These are phyloP conservation scores for Pangasius mekongensis DNA, from an alignment of 2,797 vertebrate species.

Conservation along the genomic window DNA sequence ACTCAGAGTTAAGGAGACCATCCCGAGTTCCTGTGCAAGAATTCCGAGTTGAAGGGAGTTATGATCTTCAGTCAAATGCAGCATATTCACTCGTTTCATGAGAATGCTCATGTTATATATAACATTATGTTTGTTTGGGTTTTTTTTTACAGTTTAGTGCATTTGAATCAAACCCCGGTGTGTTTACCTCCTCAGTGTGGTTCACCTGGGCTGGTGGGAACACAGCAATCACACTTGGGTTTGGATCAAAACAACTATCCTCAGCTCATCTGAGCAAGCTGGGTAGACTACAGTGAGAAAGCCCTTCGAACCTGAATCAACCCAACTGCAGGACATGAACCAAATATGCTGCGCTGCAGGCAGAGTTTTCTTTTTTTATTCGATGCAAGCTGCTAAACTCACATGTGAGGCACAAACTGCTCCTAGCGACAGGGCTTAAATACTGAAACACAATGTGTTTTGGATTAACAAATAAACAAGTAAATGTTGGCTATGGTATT, in stretches of 20 bases:
- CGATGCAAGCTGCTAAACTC: slow-evolving; percentile 1
- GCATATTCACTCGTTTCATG: neutral
- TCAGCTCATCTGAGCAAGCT: no score
- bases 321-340: neutral
- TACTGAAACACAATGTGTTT: neutral
- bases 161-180: neutral
- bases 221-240: neutral
- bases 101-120: neutral
- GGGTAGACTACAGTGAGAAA: neutral
- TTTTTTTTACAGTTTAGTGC: no score
- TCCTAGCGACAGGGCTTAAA: neutral
- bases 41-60: neutral
- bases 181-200: neutral
- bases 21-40: neutral
- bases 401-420: neutral
- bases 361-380: neutral
- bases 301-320: neutral
- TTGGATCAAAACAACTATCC: neutral
- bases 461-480: neutral
- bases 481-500: neutral
- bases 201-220: neutral
- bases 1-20: neutral
- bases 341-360: neutral
- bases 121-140: neutral
- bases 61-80: neutral